Evolutionary conservation across 2,888 invertebrate genomes (phyloP).

Genomic region (Troides helena): DNA sequence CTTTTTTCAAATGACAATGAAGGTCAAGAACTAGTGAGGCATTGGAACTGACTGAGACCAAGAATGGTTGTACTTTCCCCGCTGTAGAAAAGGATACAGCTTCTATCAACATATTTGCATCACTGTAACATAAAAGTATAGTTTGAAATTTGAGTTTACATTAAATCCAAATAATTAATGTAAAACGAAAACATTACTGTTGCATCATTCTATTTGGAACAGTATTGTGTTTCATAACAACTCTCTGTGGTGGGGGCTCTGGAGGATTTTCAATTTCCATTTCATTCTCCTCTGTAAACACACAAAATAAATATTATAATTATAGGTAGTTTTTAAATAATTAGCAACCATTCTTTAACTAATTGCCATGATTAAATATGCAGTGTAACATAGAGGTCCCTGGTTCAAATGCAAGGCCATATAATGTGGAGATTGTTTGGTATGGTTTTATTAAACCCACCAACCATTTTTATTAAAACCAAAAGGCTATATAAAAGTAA

Average conservation of each 20-base stretch:
- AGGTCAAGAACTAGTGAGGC: constrained; percentile 94
- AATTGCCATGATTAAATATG: too few relatives aligned
- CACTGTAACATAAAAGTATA: constrained; percentile 80
- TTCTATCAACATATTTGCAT: constrained; percentile 93
- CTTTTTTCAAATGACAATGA: constrained; percentile 95
- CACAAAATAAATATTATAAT: neutral
- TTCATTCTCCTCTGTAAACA: constrained; percentile 74
- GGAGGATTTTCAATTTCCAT: constrained; percentile 81
- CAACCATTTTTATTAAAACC: too few relatives aligned
- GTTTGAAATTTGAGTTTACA: neutral
- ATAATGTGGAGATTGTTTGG: too few relatives aligned
- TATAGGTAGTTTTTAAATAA: too few relatives aligned
- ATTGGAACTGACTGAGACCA: constrained; percentile 92
- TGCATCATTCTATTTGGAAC: constrained; percentile 87
- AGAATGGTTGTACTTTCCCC: constrained; percentile 95
- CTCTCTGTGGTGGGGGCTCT: constrained; percentile 82
- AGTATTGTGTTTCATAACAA: constrained; percentile 88
- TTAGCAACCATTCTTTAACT: too few relatives aligned
- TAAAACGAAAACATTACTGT: constrained; percentile 78
- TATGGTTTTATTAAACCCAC: too few relatives aligned
- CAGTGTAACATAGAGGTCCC: too few relatives aligned
- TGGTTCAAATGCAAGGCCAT: too few relatives aligned
- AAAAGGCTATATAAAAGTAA: too few relatives aligned
- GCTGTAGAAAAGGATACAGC: constrained; percentile 92
- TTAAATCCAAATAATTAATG: constrained; percentile 7